A percentile compares a stretch with the other conserved stretches of the same genome.
Conservation (phyloP, 1,140 invertebrate species). For the Liolophura sinensis region DNA sequence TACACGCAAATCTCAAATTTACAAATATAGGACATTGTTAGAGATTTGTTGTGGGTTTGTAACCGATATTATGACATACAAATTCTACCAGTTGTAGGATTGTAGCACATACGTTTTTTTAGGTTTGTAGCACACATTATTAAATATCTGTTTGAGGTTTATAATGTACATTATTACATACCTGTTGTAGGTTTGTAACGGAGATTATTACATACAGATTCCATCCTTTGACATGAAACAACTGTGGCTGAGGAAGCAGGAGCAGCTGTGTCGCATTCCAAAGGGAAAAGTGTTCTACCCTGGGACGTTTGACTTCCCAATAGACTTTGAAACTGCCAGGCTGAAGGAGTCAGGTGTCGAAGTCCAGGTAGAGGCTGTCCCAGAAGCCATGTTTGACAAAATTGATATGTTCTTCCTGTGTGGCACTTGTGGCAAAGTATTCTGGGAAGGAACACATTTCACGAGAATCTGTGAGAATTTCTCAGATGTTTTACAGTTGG, state of each 20-base stretch:
- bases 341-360: conserved; percentile 26
- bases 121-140: too few relatives aligned
- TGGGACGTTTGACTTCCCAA: background rate
- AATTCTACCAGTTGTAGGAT: too few relatives aligned
- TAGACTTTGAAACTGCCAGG: conserved; percentile 32
- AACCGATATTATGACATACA: too few relatives aligned
- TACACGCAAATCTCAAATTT: too few relatives aligned
- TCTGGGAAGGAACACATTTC: conserved; percentile 69
- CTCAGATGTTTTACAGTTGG: conserved; percentile 33
- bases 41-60: too few relatives aligned
- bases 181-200: conserved; percentile 62
- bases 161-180: too few relatives aligned
- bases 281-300: background rate
- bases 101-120: too few relatives aligned
- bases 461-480: conserved; percentile 56
- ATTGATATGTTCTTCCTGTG: conserved; percentile 67
- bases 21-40: too few relatives aligned
- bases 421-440: conserved; percentile 68
- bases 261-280: conserved; percentile 7
- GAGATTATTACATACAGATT: conserved; percentile 63
- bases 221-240: conserved; percentile 57
- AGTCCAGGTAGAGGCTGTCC: conserved; percentile 62
- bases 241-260: background rate
- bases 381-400: conserved; percentile 58
- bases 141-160: too few relatives aligned